Evolutionary conservation across 2,888 invertebrate species (phyloP).

Genomic region (Myathropa florea): DNA sequence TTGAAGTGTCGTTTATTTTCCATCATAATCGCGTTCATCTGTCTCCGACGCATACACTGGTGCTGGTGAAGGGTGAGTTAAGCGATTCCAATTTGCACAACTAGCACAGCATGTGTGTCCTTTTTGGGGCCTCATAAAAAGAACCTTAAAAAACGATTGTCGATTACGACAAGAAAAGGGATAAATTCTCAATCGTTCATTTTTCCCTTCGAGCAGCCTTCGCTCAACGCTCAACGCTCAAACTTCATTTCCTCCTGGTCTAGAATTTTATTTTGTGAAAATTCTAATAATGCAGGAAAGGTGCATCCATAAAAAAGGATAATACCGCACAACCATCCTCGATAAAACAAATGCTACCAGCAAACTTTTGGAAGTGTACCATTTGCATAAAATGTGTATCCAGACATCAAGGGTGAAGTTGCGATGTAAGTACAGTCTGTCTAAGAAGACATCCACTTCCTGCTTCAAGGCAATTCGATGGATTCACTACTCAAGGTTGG

Average conservation of each 20-base stretch:
- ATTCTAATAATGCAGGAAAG: conserved; percentile 55
- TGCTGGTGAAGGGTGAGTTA: neutral
- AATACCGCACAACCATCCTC: conserved; percentile 3
- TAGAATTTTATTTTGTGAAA: conserved; percentile 52
- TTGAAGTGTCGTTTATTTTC: neutral
- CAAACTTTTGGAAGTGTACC: conserved; percentile 57
- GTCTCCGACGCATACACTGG: neutral
- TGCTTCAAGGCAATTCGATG: neutral
- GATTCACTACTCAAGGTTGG: neutral
- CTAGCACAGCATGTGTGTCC: neutral
- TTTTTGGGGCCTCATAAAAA: neutral
- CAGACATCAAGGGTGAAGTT: conserved; percentile 12
- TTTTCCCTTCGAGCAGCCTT: no score
- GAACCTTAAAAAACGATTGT: neutral
- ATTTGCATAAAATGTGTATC: conserved; percentile 56
- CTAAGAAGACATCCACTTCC: neutral
- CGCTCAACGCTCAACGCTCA: no score
- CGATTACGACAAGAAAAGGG: neutral
- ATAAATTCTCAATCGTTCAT: neutral
- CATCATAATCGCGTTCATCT: neutral
- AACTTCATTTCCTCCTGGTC: neutral
- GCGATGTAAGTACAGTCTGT: conserved; percentile 26
- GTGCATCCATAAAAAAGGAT: conserved; percentile 51
- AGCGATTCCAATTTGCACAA: neutral
- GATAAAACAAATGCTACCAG: conserved; percentile 35